Percentiles rank a stretch among this genome's conserved stretches.
These are phyloP conservation scores for Pseudomyrmex cubaensis DNA, from an alignment of 1,140 invertebrate species.

Conservation along the genomic window DNA sequence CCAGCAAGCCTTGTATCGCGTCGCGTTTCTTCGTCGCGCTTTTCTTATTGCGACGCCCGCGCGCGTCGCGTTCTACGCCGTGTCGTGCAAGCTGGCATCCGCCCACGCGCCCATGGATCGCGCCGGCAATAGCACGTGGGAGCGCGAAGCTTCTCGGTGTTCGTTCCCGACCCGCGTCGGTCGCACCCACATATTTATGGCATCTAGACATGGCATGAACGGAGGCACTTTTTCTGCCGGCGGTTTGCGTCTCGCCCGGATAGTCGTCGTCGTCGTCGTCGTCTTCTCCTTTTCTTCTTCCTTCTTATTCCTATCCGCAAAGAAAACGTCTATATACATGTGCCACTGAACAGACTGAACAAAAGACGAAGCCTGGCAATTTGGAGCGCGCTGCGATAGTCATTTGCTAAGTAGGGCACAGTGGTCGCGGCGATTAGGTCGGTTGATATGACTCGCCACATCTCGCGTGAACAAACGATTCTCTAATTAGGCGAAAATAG, in stretches of 20 bases:
- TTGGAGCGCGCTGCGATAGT: not conserved
- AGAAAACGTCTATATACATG: constrained; percentile 24
- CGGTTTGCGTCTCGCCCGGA: constrained; percentile 57
- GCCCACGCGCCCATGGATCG: constrained; percentile 69
- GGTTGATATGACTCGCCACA: not conserved
- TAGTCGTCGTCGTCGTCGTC: constrained; percentile 19
- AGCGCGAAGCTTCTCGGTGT: constrained; percentile 52
- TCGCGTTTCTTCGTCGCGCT: not conserved
- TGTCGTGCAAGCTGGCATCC: constrained; percentile 73
- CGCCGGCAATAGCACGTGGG: constrained; percentile 63
- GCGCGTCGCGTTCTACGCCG: constrained; percentile 41
- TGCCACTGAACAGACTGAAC: constrained; percentile 34
- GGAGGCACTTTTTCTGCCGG: constrained; percentile 65
- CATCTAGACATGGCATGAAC: constrained; percentile 61
- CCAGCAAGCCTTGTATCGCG: constrained; percentile 61
- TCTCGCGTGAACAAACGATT: constrained; percentile 2
- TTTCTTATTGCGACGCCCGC: constrained; percentile 36
- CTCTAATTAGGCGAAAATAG: constrained; percentile 38
- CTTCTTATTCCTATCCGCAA: not conserved
- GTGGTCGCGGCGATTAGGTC: constrained; percentile 6
- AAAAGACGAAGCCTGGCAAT: constrained; percentile 36
- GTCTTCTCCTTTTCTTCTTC: not conserved
- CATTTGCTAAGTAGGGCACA: constrained; percentile 32
- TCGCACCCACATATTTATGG: constrained; percentile 68
- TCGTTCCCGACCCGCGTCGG: constrained; percentile 22